A percentile compares a stretch with the other conserved stretches of the same genome.
Evolutionary conservation across 2,113 vertebrate genomes (phyloP).

Genomic region (Eulacestoma nigropectus): DNA sequence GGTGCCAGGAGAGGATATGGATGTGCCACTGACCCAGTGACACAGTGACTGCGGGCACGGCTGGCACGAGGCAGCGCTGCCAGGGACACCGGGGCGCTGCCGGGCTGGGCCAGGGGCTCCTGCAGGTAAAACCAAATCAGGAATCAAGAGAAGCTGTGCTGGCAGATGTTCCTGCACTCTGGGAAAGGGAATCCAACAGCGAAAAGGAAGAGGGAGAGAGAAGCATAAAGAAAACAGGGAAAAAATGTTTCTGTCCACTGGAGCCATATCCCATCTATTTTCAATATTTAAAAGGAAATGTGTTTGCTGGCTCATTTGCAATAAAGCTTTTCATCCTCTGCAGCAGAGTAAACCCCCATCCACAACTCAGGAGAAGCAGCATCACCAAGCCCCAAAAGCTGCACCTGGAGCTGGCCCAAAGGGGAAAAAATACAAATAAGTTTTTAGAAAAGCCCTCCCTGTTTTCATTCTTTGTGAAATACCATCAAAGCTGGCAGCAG

Average conservation of each 20-base stretch:
- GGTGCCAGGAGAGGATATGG: not conserved
- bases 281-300: not conserved
- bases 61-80: not conserved
- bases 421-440: rapidly evolving
- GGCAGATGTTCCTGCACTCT: not conserved
- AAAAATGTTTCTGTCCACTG: not conserved
- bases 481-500: not conserved
- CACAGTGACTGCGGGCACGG: not conserved
- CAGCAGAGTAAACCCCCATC: not conserved
- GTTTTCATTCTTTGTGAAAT: not conserved
- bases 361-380: not conserved
- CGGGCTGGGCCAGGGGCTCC: rapidly evolving
- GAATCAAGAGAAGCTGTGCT: rapidly evolving
- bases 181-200: not conserved
- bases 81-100: not conserved
- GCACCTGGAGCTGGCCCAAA: not conserved
- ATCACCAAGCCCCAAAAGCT: not conserved
- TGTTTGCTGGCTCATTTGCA: not conserved
- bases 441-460: not conserved
- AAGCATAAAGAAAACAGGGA: rapidly evolving
- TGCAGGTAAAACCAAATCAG: rapidly evolving
- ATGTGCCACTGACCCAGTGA: slow-evolving; percentile 5
- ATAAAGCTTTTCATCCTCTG: not conserved
- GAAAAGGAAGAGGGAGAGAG: not conserved
- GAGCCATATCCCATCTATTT: not conserved